These are phyloP conservation scores for Cinclus mexicanus DNA, from an alignment of 2,113 vertebrate species.

Conservation along the genomic window DNA sequence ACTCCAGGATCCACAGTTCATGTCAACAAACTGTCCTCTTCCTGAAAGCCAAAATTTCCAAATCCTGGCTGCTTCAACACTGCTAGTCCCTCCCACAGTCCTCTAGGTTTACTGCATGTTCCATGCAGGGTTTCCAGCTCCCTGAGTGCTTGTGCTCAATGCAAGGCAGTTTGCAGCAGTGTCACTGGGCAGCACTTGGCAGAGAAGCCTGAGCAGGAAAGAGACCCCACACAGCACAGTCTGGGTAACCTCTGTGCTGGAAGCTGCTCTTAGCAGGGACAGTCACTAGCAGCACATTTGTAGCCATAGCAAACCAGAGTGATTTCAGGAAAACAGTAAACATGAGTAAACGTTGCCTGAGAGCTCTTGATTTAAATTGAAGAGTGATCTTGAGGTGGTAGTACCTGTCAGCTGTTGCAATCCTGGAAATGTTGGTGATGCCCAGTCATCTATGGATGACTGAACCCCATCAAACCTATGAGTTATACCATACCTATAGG, in stretches of 20 bases:
- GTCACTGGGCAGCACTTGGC: rapidly evolving
- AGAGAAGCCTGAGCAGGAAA: neutral
- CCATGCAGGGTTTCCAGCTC: neutral
- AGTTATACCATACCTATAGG: neutral
- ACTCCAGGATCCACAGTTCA: neutral
- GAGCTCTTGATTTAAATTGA: neutral
- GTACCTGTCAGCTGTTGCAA: neutral
- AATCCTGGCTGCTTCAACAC: neutral
- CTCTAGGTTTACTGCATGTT: neutral
- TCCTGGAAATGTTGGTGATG: neutral
- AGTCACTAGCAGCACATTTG: neutral
- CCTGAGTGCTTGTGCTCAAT: neutral
- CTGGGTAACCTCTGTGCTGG: neutral
- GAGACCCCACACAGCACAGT: neutral
- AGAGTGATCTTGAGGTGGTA: neutral
- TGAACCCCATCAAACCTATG: neutral
- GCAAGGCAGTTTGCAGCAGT: neutral
- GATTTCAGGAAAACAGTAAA: neutral
- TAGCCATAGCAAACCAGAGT: neutral
- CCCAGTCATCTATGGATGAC: neutral
- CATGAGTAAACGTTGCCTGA: neutral
- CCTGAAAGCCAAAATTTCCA: neutral
- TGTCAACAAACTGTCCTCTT: neutral
- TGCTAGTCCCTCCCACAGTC: neutral
- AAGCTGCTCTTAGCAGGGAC: neutral